Conservation (phyloP, 2,113 vertebrate genomes). For the Pionites leucogaster region DNA sequence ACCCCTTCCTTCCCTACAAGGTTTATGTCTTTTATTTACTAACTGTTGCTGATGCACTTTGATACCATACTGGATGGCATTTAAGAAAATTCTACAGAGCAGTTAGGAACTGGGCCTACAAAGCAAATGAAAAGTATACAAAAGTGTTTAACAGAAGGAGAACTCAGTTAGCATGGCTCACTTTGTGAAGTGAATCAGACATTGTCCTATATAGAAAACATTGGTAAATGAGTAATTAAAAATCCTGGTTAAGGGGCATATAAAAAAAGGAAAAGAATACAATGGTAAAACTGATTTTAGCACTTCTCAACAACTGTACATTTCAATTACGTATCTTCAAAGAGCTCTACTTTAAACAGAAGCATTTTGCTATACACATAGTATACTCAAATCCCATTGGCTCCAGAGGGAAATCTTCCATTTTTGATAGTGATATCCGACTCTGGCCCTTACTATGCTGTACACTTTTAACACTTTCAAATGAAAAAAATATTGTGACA, state of each 20-base stretch:
- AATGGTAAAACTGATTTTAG: not conserved
- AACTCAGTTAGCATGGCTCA: not conserved
- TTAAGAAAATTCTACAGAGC: not conserved
- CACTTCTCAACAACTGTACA: not conserved
- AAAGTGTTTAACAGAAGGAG: not conserved
- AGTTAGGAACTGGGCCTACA: not conserved
- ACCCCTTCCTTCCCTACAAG: not conserved
- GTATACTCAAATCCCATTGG: not conserved
- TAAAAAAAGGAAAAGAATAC: not conserved
- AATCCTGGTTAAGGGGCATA: not conserved
- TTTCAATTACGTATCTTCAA: not conserved
- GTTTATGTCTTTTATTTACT: not conserved
- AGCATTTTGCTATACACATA: not conserved
- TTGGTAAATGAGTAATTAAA: not conserved
- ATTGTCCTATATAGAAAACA: not conserved
- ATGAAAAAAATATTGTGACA: not conserved
- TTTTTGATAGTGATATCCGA: not conserved
- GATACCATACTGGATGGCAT: not conserved
- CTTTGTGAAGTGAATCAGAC: not conserved
- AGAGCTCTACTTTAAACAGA: not conserved
- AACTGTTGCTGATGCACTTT: not conserved
- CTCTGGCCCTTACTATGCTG: not conserved
- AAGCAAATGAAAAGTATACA: not conserved
- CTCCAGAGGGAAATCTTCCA: not conserved
- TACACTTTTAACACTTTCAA: not conserved